Conservation (phyloP, 1,140 invertebrate species). For the Calephelis nemesis region DNA sequence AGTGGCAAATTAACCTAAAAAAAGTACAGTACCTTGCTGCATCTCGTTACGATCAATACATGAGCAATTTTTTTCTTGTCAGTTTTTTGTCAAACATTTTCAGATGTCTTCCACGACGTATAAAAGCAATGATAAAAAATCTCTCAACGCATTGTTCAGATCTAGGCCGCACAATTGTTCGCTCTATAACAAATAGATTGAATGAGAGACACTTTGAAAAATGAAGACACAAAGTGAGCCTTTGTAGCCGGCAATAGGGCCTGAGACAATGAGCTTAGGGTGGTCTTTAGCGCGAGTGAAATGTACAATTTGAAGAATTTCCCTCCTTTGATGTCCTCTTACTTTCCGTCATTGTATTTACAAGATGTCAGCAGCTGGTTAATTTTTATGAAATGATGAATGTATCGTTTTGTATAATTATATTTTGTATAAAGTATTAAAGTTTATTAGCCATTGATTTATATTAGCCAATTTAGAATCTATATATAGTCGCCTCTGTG, state of each 20-base stretch:
- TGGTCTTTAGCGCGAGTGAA: constrained; percentile 19
- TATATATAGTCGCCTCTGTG: too few species aligned
- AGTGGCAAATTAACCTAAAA: too few species aligned
- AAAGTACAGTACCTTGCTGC: too few species aligned
- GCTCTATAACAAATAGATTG: constrained; percentile 43
- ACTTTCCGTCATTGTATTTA: constrained; percentile 12
- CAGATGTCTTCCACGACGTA: constrained; percentile 10
- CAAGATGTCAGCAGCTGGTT: neutral
- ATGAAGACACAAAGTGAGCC: constrained; percentile 41
- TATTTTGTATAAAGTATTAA: too few species aligned
- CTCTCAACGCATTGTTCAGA: constrained; percentile 10
- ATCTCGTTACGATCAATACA: too few species aligned
- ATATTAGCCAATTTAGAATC: too few species aligned
- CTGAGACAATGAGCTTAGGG: constrained; percentile 37
- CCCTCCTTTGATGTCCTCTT: constrained; percentile 18
- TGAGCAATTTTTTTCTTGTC: too few species aligned
- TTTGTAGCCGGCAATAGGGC: constrained; percentile 34
- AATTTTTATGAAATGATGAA: neutral
- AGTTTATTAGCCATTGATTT: too few species aligned
- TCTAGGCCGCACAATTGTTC: constrained; percentile 33
- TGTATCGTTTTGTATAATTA: too few species aligned
- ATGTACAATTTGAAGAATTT: constrained; percentile 32
- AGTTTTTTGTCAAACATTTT: constrained; percentile 1
- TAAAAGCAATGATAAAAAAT: constrained; percentile 15
- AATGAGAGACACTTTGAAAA: constrained; percentile 50